A percentile compares a stretch with the other conserved stretches of the same genome.
phyloP scores from a whole-genome alignment of 2,888 invertebrate genomes.

The Mantis religiosa region DNA sequence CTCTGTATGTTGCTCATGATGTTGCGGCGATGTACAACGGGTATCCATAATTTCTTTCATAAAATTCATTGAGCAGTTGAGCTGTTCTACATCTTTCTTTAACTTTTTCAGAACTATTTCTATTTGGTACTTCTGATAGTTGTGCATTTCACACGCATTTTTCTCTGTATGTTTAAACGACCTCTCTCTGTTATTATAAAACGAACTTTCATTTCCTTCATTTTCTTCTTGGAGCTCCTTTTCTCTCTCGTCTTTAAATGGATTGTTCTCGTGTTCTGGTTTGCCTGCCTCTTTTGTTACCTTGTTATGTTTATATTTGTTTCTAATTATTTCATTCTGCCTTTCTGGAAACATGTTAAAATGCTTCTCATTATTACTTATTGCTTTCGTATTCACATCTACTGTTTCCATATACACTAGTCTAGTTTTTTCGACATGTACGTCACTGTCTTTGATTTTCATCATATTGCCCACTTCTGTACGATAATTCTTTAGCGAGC shows the following conservation, averaged over 20 bases:
- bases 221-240: background rate
- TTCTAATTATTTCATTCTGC: background rate
- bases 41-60: too few species aligned
- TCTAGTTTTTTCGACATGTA: background rate
- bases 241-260: background rate
- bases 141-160: background rate
- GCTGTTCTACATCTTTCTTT: background rate
- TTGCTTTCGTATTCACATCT: background rate
- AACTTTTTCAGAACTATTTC: background rate
- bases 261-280: background rate
- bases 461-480: background rate
- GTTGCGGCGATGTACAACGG: too few species aligned
- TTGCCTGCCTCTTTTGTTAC: background rate
- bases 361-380: background rate
- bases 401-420: background rate
- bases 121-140: background rate
- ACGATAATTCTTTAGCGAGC: background rate
- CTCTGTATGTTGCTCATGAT: too few species aligned
- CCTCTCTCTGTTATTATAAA: background rate
- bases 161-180: background rate
- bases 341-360: background rate
- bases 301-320: background rate
- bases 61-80: too few species aligned
- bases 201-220: background rate
- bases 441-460: background rate